phyloP scores from a whole-genome alignment of 2,113 vertebrate genomes.

The Proterorhinus semilunaris region DNA sequence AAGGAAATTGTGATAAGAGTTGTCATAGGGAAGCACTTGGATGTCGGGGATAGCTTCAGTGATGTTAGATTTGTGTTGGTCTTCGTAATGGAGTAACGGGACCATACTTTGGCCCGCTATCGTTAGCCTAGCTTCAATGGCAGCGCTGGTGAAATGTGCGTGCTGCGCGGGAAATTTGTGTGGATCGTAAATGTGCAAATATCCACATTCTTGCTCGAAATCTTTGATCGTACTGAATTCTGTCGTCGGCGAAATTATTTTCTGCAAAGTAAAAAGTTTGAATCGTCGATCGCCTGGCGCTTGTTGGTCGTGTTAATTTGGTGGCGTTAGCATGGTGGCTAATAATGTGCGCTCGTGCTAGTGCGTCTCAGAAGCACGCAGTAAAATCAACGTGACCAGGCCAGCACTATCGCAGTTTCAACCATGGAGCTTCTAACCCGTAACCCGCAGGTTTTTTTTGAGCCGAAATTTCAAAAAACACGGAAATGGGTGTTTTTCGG shows the following conservation, averaged over 20 bases:
- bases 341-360: slow-evolving; percentile 44
- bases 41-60: neutral
- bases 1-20: neutral
- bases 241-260: neutral
- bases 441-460: slow-evolving; percentile 34
- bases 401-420: slow-evolving; percentile 49
- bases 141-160: slow-evolving; percentile 54
- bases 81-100: slow-evolving; percentile 18
- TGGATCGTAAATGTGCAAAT: neutral
- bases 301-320: slow-evolving; percentile 40
- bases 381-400: slow-evolving; percentile 70
- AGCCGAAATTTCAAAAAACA: neutral
- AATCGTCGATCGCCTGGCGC: slow-evolving; percentile 63
- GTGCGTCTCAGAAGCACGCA: slow-evolving; percentile 59
- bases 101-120: slow-evolving; percentile 50
- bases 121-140: slow-evolving; percentile 40
- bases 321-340: slow-evolving; percentile 28
- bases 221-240: rapidly evolving
- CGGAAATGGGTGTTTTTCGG: neutral
- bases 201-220: neutral
- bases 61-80: slow-evolving; percentile 18
- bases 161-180: slow-evolving; percentile 65
- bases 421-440: slow-evolving; percentile 16
- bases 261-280: neutral
- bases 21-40: rapidly evolving